Percentiles rank a stretch among this genome's conserved stretches.
Evolutionary conservation across 2,113 vertebrate genomes (phyloP).

Genomic region (Erpornis zantholeuca): DNA sequence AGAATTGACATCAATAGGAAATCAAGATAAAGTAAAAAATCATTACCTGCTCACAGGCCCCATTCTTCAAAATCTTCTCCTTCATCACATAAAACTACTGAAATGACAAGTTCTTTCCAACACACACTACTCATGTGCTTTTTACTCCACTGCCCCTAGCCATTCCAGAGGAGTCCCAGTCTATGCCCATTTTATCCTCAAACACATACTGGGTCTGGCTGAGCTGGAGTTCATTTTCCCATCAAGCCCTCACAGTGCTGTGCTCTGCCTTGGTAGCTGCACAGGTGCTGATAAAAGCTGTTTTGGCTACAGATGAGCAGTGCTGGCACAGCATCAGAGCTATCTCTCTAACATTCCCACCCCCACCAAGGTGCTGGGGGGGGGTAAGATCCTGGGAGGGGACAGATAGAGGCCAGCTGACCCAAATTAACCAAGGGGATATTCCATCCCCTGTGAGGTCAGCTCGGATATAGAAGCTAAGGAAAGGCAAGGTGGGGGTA

Average conservation of each 20-base stretch:
- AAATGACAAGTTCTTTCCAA: not conserved
- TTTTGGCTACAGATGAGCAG: not conserved
- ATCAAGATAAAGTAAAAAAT: not conserved
- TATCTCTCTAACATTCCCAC: not conserved
- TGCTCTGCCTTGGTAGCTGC: not conserved
- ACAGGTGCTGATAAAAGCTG: not conserved
- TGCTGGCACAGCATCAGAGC: not conserved
- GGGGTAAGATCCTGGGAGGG: not conserved
- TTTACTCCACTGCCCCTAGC: not conserved
- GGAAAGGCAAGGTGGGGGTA: rapidly evolving
- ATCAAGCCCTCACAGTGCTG: rapidly evolving
- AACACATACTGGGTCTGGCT: not conserved
- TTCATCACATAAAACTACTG: not conserved
- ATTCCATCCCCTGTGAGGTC: no score
- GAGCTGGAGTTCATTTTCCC: not conserved
- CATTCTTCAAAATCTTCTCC: not conserved
- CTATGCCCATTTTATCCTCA: not conserved
- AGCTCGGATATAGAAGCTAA: not conserved
- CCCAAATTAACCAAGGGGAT: not conserved
- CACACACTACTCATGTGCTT: not conserved
- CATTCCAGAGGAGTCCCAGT: not conserved
- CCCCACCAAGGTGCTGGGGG: not conserved
- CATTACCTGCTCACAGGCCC: not conserved
- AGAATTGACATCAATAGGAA: not conserved
- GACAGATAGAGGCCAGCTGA: not conserved